Conservation (phyloP, 1,140 invertebrate genomes). For the Pachypsylla venusta region DNA sequence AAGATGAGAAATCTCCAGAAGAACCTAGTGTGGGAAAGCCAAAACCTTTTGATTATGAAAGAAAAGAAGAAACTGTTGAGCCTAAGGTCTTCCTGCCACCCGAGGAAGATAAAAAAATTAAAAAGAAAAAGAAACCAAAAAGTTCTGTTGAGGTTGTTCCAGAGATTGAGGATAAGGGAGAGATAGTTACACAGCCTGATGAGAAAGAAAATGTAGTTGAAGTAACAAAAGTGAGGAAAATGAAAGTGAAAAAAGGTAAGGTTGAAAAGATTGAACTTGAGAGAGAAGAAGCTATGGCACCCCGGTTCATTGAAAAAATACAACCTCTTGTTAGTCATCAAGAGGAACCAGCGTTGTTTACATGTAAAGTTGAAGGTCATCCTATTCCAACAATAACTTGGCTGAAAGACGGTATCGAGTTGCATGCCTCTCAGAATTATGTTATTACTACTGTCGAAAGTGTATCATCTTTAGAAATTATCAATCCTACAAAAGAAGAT, state of each 20-base stretch:
- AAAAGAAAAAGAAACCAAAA: constrained; percentile 30
- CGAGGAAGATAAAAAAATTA: constrained; percentile 25
- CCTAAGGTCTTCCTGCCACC: constrained; percentile 18
- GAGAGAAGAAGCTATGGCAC: constrained; percentile 35
- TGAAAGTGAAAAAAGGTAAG: constrained; percentile 21
- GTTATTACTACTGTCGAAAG: constrained; percentile 41
- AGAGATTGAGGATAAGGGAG: constrained; percentile 13
- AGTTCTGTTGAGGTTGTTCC: constrained; percentile 20
- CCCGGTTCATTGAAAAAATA: constrained; percentile 50
- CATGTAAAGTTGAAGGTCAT: constrained; percentile 48
- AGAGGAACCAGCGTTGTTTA: constrained; percentile 43
- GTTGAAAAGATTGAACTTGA: constrained; percentile 14
- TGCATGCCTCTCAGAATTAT: constrained; percentile 45
- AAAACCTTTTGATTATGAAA: constrained; percentile 16
- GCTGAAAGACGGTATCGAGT: constrained; percentile 55
- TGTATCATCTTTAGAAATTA: constrained; percentile 48
- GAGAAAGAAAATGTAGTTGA: constrained; percentile 16
- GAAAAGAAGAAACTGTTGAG: constrained; percentile 18
- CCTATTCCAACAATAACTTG: constrained; percentile 56
- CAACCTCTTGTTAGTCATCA: constrained; percentile 46
- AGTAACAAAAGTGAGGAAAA: constrained; percentile 18
- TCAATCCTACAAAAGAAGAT: constrained; percentile 45
- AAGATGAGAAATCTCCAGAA: constrained; percentile 10
- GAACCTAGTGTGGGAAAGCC: constrained; percentile 18
- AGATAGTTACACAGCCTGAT: constrained; percentile 10